phyloP scores from a whole-genome alignment of 2,888 invertebrate genomes.

The Tetragnatha montana region DNA sequence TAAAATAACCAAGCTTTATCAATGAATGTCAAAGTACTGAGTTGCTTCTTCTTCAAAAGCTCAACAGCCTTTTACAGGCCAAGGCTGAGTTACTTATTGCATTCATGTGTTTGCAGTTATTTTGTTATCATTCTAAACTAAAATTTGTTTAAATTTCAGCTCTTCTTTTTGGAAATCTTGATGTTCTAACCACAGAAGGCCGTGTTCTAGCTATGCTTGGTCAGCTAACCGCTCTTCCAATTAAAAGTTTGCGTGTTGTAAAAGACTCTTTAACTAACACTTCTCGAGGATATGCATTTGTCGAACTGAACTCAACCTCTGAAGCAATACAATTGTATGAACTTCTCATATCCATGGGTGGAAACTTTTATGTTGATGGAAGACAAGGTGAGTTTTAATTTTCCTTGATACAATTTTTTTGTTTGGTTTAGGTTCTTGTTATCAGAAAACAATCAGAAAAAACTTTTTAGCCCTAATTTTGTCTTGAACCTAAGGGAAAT shows the following conservation, averaged over 20 bases:
- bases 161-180: conserved; percentile 91
- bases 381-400: conserved; percentile 76
- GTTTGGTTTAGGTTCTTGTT: too few relatives aligned
- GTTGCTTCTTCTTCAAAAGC: too few relatives aligned
- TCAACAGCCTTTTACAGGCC: too few relatives aligned
- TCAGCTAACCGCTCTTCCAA: conserved; percentile 80
- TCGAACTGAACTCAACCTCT: conserved; percentile 87
- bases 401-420: too few relatives aligned
- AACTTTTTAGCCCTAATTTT: too few relatives aligned
- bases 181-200: conserved; percentile 94
- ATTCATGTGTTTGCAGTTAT: neutral
- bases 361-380: conserved; percentile 80
- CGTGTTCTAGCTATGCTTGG: conserved; percentile 89
- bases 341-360: conserved; percentile 80
- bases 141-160: conserved; percentile 78
- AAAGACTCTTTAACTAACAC: conserved; percentile 89
- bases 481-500: too few relatives aligned
- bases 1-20: neutral
- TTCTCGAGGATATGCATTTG: conserved; percentile 87
- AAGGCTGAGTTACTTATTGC: neutral
- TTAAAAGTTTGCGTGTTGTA: conserved; percentile 89
- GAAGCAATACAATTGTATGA: conserved; percentile 88
- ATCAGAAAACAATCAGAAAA: too few relatives aligned
- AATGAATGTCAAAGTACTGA: neutral
- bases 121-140: neutral